Conservation (phyloP, 2,113 vertebrate genomes). For the Mirounga angustirostris region DNA sequence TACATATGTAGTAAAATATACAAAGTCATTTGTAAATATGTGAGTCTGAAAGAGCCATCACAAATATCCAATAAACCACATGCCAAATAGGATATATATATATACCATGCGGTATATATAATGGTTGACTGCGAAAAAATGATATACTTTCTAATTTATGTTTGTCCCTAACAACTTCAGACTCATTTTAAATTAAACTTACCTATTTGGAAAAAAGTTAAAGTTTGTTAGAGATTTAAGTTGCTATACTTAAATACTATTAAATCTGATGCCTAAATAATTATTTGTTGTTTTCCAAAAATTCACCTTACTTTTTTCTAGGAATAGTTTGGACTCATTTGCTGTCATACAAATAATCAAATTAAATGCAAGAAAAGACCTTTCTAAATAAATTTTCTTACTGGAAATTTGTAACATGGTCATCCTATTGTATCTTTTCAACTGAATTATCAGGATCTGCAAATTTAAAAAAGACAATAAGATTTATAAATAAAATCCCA, state of each 20-base stretch:
- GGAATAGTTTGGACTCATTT: conserved; percentile 12
- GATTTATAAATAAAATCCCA: conserved; percentile 70
- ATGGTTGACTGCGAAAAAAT: background rate
- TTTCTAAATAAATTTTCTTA: conserved; percentile 15
- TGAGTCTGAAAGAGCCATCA: background rate
- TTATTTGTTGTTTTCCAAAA: conserved; percentile 23
- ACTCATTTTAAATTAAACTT: conserved; percentile 48
- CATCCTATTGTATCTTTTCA: conserved; percentile 60
- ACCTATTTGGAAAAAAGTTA: background rate
- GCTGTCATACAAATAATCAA: conserved; percentile 38
- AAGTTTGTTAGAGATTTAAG: background rate
- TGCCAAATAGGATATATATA: background rate
- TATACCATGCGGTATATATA: background rate
- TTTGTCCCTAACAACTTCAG: background rate
- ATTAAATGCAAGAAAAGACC: background rate
- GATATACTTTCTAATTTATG: background rate
- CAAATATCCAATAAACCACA: background rate
- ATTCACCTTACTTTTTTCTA: conserved; percentile 12
- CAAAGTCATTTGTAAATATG: conserved; percentile 24
- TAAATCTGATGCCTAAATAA: conserved; percentile 26
- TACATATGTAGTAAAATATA: background rate
- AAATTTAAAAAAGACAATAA: conserved; percentile 72
- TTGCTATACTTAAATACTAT: background rate
- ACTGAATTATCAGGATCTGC: conserved; percentile 50
- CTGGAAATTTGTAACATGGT: conserved; percentile 37